These are phyloP conservation scores for Cotesia congregata DNA, from an alignment of 2,888 invertebrate genomes.

Conservation along the genomic window DNA sequence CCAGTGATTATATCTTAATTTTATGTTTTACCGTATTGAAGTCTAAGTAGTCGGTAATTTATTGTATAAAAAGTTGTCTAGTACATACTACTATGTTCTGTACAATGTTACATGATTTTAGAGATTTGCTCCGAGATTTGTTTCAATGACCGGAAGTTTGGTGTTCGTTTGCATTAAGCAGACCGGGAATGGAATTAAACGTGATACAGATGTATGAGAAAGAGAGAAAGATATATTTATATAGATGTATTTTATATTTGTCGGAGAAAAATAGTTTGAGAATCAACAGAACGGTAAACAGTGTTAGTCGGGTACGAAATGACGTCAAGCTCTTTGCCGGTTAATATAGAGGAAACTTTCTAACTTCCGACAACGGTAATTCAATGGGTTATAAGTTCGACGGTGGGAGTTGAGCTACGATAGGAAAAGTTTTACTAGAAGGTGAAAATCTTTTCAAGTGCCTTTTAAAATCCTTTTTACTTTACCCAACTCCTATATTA, in stretches of 20 bases:
- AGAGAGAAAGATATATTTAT: background rate
- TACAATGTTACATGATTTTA: constrained; percentile 29
- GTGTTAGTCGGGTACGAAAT: background rate
- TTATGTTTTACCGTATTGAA: background rate
- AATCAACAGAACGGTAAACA: background rate
- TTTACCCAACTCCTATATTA: background rate
- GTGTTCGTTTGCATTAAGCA: constrained; percentile 13
- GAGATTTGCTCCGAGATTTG: constrained; percentile 29
- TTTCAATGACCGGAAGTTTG: constrained; percentile 41
- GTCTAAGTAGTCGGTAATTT: constrained; percentile 12
- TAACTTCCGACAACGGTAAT: constrained; percentile 30
- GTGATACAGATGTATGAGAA: background rate
- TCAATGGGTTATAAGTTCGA: constrained; percentile 20
- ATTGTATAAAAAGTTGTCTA: constrained; percentile 7
- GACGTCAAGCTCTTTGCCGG: constrained; percentile 12
- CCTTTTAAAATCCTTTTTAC: constrained; percentile 13
- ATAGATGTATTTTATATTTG: background rate
- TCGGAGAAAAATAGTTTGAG: background rate
- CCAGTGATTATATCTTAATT: background rate
- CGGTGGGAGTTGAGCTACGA: constrained; percentile 19
- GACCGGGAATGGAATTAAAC: constrained; percentile 19
- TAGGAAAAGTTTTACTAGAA: constrained; percentile 32
- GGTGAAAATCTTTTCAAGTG: constrained; percentile 33
- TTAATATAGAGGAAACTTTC: constrained; percentile 24
- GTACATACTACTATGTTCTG: background rate